Conservation (phyloP, 2,888 invertebrate species). For the Linyphia triangularis region DNA sequence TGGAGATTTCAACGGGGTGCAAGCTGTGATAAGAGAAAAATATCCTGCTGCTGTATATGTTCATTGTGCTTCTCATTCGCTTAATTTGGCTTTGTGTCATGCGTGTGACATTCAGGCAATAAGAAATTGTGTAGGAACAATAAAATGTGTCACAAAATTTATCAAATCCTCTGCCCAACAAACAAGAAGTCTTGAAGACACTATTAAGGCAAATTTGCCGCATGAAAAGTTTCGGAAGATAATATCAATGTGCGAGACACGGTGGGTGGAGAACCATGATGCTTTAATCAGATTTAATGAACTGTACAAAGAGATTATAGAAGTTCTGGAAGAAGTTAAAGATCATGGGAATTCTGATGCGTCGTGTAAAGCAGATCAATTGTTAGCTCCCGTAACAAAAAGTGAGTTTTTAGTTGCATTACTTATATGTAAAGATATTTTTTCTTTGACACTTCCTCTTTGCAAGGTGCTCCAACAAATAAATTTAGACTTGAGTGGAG, state of each 20-base stretch:
- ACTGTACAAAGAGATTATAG: background rate
- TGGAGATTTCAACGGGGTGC: constrained; percentile 14
- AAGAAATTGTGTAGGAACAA: constrained; percentile 16
- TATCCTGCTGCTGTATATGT: constrained; percentile 1
- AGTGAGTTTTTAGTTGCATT: background rate
- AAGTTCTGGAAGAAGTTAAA: background rate
- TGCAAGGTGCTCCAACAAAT: background rate
- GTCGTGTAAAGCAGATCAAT: background rate
- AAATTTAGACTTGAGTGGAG: background rate
- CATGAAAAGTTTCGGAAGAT: background rate
- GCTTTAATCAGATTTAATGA: background rate
- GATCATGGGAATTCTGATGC: background rate
- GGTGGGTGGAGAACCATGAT: constrained; percentile 6
- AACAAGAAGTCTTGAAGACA: background rate
- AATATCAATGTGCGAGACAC: background rate
- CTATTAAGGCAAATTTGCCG: background rate
- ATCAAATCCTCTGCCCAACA: background rate
- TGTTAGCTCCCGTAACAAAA: background rate
- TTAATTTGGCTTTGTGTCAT: constrained; percentile 6
- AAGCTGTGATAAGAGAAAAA: background rate
- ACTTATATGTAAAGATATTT: background rate
- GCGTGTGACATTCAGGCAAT: background rate
- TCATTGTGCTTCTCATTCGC: background rate
- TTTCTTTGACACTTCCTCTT: constrained; percentile 2
- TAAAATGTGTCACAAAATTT: background rate